Base-by-base conservation (phyloP, 2,888 invertebrate species). In the Melinaea marsaeus region DNA sequence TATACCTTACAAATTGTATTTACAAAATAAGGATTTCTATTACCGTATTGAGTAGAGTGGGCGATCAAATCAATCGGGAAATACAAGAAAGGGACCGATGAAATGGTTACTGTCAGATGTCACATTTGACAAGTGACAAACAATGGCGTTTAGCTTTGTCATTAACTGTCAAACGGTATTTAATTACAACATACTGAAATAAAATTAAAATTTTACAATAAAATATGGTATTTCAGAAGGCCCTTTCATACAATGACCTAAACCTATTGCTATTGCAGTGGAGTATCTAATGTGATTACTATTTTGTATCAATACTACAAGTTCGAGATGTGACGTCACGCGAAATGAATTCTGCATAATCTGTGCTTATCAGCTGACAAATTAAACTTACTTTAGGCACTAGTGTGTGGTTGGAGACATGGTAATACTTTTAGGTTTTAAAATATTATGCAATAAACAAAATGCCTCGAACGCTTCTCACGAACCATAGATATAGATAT, bases 1-100 rank as follows among this genome's bases (percentile, higher is more conserved):
- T 85, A 85, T 86, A 88, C 84, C 89, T 89, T 89, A 90, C 73
- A 85, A 78, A 84, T 83, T 88, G 83, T 90, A 90, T 90, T 84
- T 90, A 90, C 89, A 90, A 88, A 88, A 88, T 86, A 85, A 88
- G 86, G 85, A 81, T 77, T 75, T 76, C 79, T 79, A 78, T 80
- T 72, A 79, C 78, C 72, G 22, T 67, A 74, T 70, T 71, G 71
- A 75, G 71, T 68, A 79, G 78, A 83, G 78, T 83, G 83, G 81
- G 78, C 79, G 82, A 82, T 76, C 74, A 83, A 83, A 81, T 55
- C 35, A 62, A 68, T 63, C 47, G 61, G 64, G 58, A 63, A 32
- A 60, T 46, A 37, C 48, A 71, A 61, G 65, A 69, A 74, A 74
- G 68, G 71, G 67, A 70, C 70, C 72, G 22, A 56, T 55, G 35